Evolutionary conservation across 2,888 invertebrate genomes (phyloP).

Genomic region (Cephus runcator): DNA sequence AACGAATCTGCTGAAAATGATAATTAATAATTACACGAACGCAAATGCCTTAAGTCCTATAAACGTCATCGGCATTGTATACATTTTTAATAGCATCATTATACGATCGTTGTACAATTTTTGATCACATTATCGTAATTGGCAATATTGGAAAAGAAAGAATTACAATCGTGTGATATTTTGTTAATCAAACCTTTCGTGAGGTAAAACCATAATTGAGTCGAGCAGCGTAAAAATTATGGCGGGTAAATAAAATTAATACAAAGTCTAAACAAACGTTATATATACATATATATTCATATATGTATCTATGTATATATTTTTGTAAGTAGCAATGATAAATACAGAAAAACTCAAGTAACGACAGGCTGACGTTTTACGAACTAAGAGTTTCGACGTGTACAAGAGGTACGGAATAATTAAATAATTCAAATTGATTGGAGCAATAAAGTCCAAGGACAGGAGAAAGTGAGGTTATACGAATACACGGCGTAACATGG

Average conservation of each 20-base stretch:
- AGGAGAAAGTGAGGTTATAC: slow-evolving; percentile 9
- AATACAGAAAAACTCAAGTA: slow-evolving; percentile 22
- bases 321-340: slow-evolving; percentile 17
- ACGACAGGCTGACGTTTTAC: slow-evolving; percentile 23
- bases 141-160: background rate
- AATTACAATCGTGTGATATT: background rate
- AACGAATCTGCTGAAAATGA: background rate
- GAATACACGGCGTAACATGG: slow-evolving; percentile 8
- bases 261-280: background rate
- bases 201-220: no score
- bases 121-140: background rate
- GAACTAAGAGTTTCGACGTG: slow-evolving; percentile 13
- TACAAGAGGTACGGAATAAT: slow-evolving; percentile 10
- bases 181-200: background rate
- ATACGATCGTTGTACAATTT: background rate
- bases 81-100: background rate
- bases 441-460: background rate
- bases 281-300: slow-evolving; percentile 7
- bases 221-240: background rate
- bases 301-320: slow-evolving; percentile 4
- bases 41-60: background rate
- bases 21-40: background rate
- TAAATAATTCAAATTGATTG: slow-evolving; percentile 3
- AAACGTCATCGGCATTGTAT: background rate
- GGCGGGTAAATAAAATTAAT: slow-evolving; percentile 5